Base-by-base conservation (phyloP, 2,888 invertebrate species). In the Sepioteuthis lessoniana region DNA sequence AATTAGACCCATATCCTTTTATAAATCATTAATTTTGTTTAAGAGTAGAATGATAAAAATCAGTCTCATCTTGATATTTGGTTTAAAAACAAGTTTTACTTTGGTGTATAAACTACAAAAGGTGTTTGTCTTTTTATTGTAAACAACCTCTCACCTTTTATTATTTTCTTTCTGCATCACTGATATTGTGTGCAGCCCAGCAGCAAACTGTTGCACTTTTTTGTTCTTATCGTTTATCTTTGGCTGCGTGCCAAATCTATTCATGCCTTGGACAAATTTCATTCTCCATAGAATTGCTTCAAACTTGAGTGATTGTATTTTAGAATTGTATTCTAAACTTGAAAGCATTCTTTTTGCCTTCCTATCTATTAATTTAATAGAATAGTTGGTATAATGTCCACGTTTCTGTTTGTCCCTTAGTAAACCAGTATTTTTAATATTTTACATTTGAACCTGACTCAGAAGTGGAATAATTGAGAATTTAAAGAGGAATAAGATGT, bases 141-240 rank as follows among this genome's bases (percentile, higher is more conserved):
- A 35, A 76, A 35, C 76, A 76, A 76, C 76, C n/a, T 35, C 25
- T n/a, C 10, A 42, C 42, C 42, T n/a, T 35, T 76, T 31, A 25
- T 60, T 60, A 60, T 28, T 28, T 8, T 76, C n/a, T 76, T 76
- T 76, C n/a, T 76, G n/a, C 76, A 76, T 76, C n/a, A n/a, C 16
- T 35, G 76, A 76, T 35, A 76, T 35, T 76, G 76, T 76, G n/a
- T 76, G n/a, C 76, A 76, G n/a, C 76, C 76, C n/a, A 35, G 76
- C n/a, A 76, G 76, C 76, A 76, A 76, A 76, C n/a, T 76, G 76
- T 76, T 76, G 76, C n/a, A 76, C 76, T 76, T 76, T 76, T 76
- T 19, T 76, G n/a, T n/a, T 35, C n/a, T 35, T 76, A 76, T 76
- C n/a, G 13, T 35, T 55, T 76, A 76, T 76, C 76, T 76, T 76